Evolutionary conservation across 2,113 vertebrate species (phyloP).

Genomic region (Sylvietta virens): DNA sequence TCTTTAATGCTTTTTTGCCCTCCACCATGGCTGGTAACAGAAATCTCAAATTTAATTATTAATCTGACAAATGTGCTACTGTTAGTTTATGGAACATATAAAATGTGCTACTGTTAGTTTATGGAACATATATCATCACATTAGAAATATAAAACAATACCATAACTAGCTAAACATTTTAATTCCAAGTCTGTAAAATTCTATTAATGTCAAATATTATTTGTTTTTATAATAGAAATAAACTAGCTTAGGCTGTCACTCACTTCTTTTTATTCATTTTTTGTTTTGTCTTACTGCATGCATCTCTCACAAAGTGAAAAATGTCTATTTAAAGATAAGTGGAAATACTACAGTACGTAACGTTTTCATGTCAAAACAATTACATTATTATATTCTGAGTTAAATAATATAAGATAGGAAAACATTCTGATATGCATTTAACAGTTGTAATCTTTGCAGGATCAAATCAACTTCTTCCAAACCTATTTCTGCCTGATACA

Average conservation of each 20-base stretch:
- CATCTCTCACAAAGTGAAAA: slow-evolving; percentile 70
- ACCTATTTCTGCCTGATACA: not conserved
- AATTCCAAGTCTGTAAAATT: slow-evolving; percentile 45
- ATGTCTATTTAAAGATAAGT: slow-evolving; percentile 75
- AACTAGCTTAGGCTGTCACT: slow-evolving; percentile 68
- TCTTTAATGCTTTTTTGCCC: not conserved
- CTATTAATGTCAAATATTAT: slow-evolving; percentile 54
- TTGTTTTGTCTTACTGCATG: slow-evolving; percentile 70
- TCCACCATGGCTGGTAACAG: not conserved
- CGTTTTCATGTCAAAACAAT: slow-evolving; percentile 80
- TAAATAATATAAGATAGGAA: slow-evolving; percentile 77
- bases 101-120: too few relatives aligned
- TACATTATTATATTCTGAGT: slow-evolving; percentile 74
- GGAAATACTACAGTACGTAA: slow-evolving; percentile 69
- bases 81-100: not conserved
- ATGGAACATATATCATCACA: not conserved
- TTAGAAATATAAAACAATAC: not conserved
- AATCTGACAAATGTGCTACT: not conserved
- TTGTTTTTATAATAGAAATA: slow-evolving; percentile 70
- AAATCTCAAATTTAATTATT: not conserved
- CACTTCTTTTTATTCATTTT: slow-evolving; percentile 63
- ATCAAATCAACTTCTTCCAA: slow-evolving; percentile 65
- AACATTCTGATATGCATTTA: slow-evolving; percentile 76
- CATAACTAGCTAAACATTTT: slow-evolving; percentile 8
- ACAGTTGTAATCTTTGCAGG: slow-evolving; percentile 64